phyloP scores from a whole-genome alignment of 2,797 vertebrate species.

The Vultur gryphus region DNA sequence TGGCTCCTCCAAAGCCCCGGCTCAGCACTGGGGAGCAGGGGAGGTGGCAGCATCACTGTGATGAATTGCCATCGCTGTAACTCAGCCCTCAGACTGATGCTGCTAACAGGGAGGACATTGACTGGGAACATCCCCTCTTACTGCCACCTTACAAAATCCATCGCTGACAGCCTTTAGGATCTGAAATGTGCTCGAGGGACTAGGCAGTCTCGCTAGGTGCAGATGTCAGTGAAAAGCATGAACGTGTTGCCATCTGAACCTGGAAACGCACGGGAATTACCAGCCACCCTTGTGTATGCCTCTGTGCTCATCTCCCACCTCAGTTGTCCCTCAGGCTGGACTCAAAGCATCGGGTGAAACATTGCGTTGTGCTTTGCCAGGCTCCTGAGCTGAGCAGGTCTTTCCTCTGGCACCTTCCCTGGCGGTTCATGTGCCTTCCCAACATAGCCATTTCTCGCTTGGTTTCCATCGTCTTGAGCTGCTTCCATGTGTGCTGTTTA shows the following conservation, averaged over 20 bases:
- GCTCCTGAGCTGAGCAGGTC: background rate
- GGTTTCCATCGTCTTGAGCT: background rate
- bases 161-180: background rate
- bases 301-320: background rate
- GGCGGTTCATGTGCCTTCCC: fast-evolving
- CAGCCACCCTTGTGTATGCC: background rate
- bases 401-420: background rate
- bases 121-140: background rate
- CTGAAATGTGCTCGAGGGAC: background rate
- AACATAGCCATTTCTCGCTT: background rate
- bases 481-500: slow-evolving; percentile 14
- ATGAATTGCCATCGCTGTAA: background rate
- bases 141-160: background rate
- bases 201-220: background rate
- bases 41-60: background rate
- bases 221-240: background rate
- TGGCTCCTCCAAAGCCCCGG: background rate
- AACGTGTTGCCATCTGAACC: background rate
- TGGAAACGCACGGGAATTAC: background rate
- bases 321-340: background rate
- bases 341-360: background rate
- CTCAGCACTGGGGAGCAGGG: background rate
- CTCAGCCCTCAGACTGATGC: background rate
- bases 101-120: background rate
- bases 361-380: background rate